Evolutionary conservation across 2,888 invertebrate species (phyloP), one percentile per base, ranked within the genome.

Genomic region (Drosophila colorata): DNA sequence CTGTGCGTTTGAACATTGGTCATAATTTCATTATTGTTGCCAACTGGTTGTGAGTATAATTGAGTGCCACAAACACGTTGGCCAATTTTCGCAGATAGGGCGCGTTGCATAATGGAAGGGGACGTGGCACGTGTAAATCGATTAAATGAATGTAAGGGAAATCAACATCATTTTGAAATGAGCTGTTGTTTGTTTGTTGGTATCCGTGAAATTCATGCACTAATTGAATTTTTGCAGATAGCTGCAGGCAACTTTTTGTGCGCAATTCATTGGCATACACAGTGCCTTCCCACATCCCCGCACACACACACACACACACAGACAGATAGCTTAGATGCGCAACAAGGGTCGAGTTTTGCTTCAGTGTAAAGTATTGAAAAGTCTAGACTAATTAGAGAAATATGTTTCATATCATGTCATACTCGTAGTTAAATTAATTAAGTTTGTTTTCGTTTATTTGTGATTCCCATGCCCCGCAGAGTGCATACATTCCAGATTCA

Each of bases 211-310:
- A 48, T 65, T 51, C 49, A 57, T 65, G 65, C 37, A 41, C 56
- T 69, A 69, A 69, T 69, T 69, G 61, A 61, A 68, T 74, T 56
- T 64, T 56, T 52, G 65, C 60, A 48, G 35, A 40, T 43, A 14
- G 51, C 70, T 56, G 40, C 58, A 23, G 64, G 56, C 56, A 9
- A 44, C 11, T 23, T 33, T 37, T 28, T 44, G 16, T 37, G 28
- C 37, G 20, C 35, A 55, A 20, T 33, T 35, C 28, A 28, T 20
- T 43, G 31, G 20, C 31, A 35, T 13, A 61, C 25, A 37, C 47
- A 40, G 14, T 38, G 14, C 7, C 8, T 33, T 28, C 9, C 3
- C 23, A 20, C 6, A 1, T 16, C 18, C 40, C 13, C 20, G 13
- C 28, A 23, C 25, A n/a, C 31, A n/a, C 23, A 14, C 38, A 23